phyloP scores from a whole-genome alignment of 2,113 vertebrate species.

The Menidia beryllina region DNA sequence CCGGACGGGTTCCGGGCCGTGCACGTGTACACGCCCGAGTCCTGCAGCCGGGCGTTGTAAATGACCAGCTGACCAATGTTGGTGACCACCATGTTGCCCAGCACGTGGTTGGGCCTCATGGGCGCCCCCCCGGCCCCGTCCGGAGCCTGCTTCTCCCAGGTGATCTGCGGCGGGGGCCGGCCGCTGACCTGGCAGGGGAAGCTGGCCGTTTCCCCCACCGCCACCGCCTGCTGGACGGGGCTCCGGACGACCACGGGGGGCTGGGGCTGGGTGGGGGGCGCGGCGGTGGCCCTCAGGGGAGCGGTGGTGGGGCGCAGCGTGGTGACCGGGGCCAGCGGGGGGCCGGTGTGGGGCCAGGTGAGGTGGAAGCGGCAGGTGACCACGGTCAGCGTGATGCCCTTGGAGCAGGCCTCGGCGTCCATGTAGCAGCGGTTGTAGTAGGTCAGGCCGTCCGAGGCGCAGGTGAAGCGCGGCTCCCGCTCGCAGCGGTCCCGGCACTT shows the following conservation, averaged over 20 bases:
- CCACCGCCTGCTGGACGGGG: constrained; percentile 85
- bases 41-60: constrained; percentile 89
- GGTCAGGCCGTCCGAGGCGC: constrained; percentile 95
- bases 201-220: constrained; percentile 90
- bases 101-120: constrained; percentile 92
- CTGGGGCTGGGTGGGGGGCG: constrained; percentile 73
- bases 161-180: constrained; percentile 89
- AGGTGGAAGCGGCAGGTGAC: constrained; percentile 93
- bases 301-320: constrained; percentile 73
- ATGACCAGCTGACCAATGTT: constrained; percentile 96
- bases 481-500: constrained; percentile 96
- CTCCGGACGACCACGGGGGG: constrained; percentile 82
- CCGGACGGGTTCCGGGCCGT: constrained; percentile 88
- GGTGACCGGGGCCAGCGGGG: constrained; percentile 78
- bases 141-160: constrained; percentile 91
- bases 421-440: constrained; percentile 99
- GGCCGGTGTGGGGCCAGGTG: constrained; percentile 92
- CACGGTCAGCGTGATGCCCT: constrained; percentile 88
- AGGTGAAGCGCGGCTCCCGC: constrained; percentile 96
- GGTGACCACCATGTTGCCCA: constrained; percentile 92
- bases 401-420: constrained; percentile 97
- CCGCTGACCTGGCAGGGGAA: constrained; percentile 91
- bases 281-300: constrained; percentile 46
- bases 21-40: constrained; percentile 92
- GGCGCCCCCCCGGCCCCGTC: constrained; percentile 82